Evolutionary conservation across 2,113 vertebrate genomes (phyloP).

Genomic region (Ploceus nigricollis): DNA sequence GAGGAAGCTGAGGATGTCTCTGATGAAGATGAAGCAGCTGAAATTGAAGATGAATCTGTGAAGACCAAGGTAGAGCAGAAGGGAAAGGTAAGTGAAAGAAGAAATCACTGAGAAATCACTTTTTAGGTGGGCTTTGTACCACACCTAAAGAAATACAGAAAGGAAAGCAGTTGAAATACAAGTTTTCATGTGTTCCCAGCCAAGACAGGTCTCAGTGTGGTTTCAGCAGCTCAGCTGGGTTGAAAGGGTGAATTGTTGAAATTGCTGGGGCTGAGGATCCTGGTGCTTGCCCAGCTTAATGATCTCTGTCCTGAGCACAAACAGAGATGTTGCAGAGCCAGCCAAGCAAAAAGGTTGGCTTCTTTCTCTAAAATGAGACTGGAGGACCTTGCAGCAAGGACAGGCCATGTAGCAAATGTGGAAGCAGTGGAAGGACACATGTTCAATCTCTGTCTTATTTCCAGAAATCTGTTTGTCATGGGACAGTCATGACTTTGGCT

Average conservation of each 20-base stretch:
- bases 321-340: neutral
- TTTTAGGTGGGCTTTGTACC: neutral
- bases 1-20: slow-evolving; percentile 87
- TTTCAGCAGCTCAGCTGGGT: neutral
- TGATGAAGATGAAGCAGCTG: slow-evolving; percentile 93
- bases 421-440: neutral
- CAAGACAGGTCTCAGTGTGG: neutral
- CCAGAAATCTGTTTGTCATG: neutral
- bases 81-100: slow-evolving; percentile 53
- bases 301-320: neutral
- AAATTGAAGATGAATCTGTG: slow-evolving; percentile 81
- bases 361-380: neutral
- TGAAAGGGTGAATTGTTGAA: neutral
- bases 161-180: neutral
- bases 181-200: neutral
- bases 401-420: neutral
- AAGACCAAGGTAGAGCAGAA: slow-evolving; percentile 69
- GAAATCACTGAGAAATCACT: neutral
- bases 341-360: neutral
- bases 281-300: neutral
- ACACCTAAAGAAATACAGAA: neutral
- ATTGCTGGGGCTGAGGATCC: neutral
- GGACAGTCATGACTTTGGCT: neutral
- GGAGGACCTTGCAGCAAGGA: neutral
- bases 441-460: neutral